Evolutionary conservation across 2,797 vertebrate species (phyloP).

Genomic region (Cetoscarus ocellatus): DNA sequence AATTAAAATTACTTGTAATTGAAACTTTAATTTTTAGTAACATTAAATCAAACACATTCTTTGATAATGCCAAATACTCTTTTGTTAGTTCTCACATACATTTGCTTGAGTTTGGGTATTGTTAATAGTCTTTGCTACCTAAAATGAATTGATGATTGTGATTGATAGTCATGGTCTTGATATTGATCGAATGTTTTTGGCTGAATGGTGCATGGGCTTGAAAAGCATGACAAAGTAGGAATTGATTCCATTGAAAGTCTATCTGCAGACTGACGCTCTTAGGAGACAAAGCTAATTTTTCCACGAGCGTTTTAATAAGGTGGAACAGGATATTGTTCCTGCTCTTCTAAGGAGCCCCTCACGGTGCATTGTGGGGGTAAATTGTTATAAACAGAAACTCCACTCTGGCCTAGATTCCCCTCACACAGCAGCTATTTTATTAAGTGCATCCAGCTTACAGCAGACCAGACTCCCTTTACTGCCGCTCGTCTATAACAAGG

Average conservation of each 20-base stretch:
- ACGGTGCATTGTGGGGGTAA: conserved; percentile 47
- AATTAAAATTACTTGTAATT: too few species aligned
- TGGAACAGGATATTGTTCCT: conserved; percentile 42
- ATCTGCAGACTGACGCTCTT: conserved; percentile 12
- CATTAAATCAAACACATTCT: too few species aligned
- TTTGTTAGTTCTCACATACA: too few species aligned
- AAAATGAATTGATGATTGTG: too few species aligned
- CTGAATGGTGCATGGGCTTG: conserved; percentile 61
- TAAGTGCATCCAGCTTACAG: conserved; percentile 60
- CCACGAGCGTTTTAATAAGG: conserved; percentile 29
- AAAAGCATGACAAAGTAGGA: conserved; percentile 46
- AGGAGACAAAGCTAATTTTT: conserved; percentile 35
- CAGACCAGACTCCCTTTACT: conserved; percentile 60
- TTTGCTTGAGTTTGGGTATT: too few species aligned
- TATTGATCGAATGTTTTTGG: conserved; percentile 26
- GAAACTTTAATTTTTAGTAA: too few species aligned
- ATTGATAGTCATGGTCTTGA: too few species aligned
- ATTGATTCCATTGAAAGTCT: conserved; percentile 47
- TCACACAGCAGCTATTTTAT: conserved; percentile 62
- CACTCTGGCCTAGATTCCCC: conserved; percentile 67
- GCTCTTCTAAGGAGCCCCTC: conserved; percentile 43
- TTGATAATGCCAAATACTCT: too few species aligned
- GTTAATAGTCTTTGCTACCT: too few species aligned
- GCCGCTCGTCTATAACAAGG: conserved; percentile 55
- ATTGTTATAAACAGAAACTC: conserved; percentile 62